phyloP scores from a whole-genome alignment of 2,113 vertebrate genomes.

The Lycocorax pyrrhopterus region DNA sequence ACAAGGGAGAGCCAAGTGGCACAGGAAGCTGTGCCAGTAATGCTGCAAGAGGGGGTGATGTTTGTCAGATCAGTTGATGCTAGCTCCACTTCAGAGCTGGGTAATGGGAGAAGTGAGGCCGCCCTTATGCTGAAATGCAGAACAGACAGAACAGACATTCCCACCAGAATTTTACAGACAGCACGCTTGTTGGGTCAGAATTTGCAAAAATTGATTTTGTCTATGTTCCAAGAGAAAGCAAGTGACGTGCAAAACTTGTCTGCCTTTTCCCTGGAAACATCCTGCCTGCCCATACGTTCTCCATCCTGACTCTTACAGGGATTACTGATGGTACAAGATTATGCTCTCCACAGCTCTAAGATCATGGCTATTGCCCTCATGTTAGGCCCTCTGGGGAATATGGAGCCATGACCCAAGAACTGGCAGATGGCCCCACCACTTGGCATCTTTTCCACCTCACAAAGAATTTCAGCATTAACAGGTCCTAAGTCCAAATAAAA shows the following conservation, averaged over 20 bases:
- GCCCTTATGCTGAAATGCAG: background rate
- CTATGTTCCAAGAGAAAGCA: background rate
- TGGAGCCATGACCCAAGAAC: background rate
- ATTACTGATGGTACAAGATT: background rate
- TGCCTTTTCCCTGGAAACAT: background rate
- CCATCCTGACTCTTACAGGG: background rate
- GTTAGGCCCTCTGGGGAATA: background rate
- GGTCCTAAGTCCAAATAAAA: background rate
- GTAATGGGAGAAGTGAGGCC: background rate
- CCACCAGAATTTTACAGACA: background rate
- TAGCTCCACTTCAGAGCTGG: background rate
- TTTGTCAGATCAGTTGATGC: background rate
- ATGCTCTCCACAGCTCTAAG: background rate
- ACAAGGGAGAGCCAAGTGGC: background rate
- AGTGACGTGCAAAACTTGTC: background rate
- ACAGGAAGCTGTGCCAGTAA: background rate
- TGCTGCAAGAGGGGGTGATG: background rate
- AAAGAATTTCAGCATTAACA: background rate
- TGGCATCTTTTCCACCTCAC: background rate
- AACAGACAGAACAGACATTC: background rate
- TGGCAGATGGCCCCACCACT: background rate
- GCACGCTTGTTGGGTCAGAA: background rate
- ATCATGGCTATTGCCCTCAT: background rate
- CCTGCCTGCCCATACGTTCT: background rate
- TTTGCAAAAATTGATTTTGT: background rate